phyloP scores from a whole-genome alignment of 2,113 vertebrate genomes.

The Rattus rattus region DNA sequence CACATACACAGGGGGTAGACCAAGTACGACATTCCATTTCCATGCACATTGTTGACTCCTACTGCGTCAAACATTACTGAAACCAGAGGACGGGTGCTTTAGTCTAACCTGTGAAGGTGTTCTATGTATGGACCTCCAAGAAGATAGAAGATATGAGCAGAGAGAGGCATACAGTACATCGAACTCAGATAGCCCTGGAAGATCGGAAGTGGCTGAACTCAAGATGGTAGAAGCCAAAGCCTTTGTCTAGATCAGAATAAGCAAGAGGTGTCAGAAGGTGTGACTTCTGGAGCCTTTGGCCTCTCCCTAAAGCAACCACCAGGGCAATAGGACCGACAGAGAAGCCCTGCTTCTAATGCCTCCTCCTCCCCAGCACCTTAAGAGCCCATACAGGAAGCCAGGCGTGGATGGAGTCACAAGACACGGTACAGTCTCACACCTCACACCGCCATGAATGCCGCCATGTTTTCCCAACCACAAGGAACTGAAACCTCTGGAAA shows the following conservation, averaged over 20 bases:
- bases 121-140: fast-evolving
- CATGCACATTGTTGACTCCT: background rate
- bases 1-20: background rate
- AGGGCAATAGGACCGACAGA: too few relatives aligned
- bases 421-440: background rate
- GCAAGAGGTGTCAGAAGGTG: too few relatives aligned
- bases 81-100: background rate
- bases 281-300: too few relatives aligned
- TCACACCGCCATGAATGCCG: background rate
- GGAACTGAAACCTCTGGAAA: background rate
- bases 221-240: background rate
- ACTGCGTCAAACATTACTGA: background rate
- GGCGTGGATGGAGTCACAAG: too few relatives aligned
- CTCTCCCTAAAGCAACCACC: too few relatives aligned
- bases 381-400: too few relatives aligned
- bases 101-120: background rate
- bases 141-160: background rate
- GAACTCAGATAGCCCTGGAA: background rate
- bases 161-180: background rate
- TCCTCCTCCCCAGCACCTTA: too few relatives aligned
- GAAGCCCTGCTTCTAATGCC: background rate
- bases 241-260: background rate
- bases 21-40: background rate
- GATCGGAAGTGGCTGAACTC: background rate
- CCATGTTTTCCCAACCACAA: background rate